Conservation (phyloP, 1,140 invertebrate genomes). For the Stenopsyche tienmushanensis region DNA sequence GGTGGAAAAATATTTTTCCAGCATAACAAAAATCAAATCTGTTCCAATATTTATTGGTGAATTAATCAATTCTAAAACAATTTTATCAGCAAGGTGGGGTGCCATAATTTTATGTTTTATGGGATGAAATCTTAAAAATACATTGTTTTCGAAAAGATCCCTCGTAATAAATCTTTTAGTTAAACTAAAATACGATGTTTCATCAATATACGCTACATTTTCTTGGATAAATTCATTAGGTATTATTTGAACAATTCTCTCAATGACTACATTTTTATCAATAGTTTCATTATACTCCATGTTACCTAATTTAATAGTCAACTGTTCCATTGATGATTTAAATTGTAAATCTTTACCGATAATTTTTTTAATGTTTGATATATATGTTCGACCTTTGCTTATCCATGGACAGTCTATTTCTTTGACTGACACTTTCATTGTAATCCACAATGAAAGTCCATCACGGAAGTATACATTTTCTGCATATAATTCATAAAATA, state of each 20-base stretch:
- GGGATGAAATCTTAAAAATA: slow-evolving; percentile 25
- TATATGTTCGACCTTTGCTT: not conserved
- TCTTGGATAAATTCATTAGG: slow-evolving; percentile 7
- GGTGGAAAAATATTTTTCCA: slow-evolving; percentile 52
- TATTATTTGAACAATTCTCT: slow-evolving; percentile 39
- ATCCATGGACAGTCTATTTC: not conserved
- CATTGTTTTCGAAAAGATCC: slow-evolving; percentile 12
- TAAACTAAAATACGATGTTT: slow-evolving; percentile 32
- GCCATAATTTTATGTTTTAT: slow-evolving; percentile 18
- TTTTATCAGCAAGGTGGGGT: slow-evolving; percentile 26
- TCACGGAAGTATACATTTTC: slow-evolving; percentile 39
- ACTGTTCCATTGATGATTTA: no score
- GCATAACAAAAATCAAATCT: slow-evolving; percentile 51
- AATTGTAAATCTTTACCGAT: not conserved
- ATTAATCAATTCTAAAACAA: slow-evolving; percentile 31
- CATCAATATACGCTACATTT: slow-evolving; percentile 21
- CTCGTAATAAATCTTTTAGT: slow-evolving; percentile 12
- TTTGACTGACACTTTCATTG: not conserved
- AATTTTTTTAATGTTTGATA: slow-evolving; percentile 7
- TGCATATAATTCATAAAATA: slow-evolving; percentile 29
- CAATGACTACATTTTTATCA: not conserved
- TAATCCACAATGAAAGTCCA: slow-evolving; percentile 34
- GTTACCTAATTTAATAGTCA: not conserved
- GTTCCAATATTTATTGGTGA: slow-evolving; percentile 45
- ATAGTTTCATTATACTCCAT: not conserved